Percentiles rank a stretch among this genome's conserved stretches.
Conservation (phyloP, 1,140 invertebrate species). For the Bombus pyrosoma region DNA sequence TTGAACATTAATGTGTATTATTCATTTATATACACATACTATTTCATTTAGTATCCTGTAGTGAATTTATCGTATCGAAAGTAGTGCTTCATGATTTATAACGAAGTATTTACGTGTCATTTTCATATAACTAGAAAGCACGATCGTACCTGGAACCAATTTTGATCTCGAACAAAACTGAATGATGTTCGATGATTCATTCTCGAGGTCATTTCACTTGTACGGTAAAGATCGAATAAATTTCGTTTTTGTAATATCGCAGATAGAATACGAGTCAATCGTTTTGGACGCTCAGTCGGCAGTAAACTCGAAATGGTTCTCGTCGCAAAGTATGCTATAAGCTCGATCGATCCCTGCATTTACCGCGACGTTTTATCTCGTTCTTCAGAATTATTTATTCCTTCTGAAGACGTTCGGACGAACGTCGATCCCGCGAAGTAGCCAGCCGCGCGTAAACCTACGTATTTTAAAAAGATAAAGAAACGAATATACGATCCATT, state of each 20-base stretch:
- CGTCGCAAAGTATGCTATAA: conserved; percentile 53
- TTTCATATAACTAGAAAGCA: too few species aligned
- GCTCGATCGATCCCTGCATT: conserved; percentile 43
- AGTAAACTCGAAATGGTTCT: conserved; percentile 51
- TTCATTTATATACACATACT: too few species aligned
- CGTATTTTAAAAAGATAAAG: background rate
- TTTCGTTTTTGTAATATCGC: conserved; percentile 50
- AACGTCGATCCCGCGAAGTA: background rate
- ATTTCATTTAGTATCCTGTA: too few species aligned
- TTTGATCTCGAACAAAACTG: background rate
- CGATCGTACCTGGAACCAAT: background rate
- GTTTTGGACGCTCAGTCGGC: conserved; percentile 18
- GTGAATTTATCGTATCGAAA: too few species aligned
- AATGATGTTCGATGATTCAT: background rate
- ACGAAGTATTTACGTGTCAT: background rate
- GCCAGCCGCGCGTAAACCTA: background rate
- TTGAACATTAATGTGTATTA: too few species aligned
- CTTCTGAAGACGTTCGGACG: background rate
- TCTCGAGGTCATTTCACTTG: conserved; percentile 2
- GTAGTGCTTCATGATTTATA: background rate
- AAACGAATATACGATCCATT: background rate
- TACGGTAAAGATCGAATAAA: conserved; percentile 14
- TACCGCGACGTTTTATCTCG: background rate
- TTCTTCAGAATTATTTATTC: conserved; percentile 44
- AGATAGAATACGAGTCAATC: conserved; percentile 41